phyloP scores from a whole-genome alignment of 1,140 invertebrate genomes.

The Hypsibius dujardini region DNA sequence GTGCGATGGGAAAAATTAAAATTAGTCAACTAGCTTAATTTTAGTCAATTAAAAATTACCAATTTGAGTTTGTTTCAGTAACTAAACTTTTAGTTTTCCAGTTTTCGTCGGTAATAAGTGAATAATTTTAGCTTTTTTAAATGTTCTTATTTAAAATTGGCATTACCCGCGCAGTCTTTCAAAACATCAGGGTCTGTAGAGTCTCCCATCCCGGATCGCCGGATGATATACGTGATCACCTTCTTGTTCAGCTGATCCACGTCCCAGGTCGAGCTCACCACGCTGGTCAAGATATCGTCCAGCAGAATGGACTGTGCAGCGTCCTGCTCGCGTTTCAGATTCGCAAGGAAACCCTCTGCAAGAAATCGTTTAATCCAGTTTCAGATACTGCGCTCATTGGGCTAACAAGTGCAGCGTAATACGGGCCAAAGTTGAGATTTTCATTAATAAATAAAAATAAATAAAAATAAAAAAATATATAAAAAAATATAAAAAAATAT shows the following conservation, averaged over 20 bases:
- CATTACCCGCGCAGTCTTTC: constrained; percentile 11
- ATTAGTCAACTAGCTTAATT: too few relatives aligned
- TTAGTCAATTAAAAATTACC: too few relatives aligned
- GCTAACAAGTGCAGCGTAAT: too few relatives aligned
- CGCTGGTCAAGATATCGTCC: background rate
- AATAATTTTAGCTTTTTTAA: too few relatives aligned
- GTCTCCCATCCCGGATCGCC: background rate
- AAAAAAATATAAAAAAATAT: too few relatives aligned
- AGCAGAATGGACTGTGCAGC: background rate
- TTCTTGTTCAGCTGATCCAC: background rate
- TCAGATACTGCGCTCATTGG: too few relatives aligned
- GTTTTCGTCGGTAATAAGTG: too few relatives aligned
- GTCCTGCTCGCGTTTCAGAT: background rate
- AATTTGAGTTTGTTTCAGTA: background rate
- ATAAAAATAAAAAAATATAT: too few relatives aligned
- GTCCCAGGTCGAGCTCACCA: background rate
- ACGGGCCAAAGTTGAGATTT: too few relatives aligned
- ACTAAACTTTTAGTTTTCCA: background rate
- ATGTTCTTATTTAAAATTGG: too few relatives aligned
- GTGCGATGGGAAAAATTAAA: too few relatives aligned
- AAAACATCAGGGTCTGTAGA: background rate
- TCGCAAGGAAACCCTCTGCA: background rate
- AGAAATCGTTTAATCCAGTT: background rate
- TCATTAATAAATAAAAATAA: too few relatives aligned
- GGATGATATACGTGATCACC: background rate